Evolutionary conservation across 35 echinoderm and acorn worm genomes (phyloP).

Genomic region (Anneissia japonica): DNA sequence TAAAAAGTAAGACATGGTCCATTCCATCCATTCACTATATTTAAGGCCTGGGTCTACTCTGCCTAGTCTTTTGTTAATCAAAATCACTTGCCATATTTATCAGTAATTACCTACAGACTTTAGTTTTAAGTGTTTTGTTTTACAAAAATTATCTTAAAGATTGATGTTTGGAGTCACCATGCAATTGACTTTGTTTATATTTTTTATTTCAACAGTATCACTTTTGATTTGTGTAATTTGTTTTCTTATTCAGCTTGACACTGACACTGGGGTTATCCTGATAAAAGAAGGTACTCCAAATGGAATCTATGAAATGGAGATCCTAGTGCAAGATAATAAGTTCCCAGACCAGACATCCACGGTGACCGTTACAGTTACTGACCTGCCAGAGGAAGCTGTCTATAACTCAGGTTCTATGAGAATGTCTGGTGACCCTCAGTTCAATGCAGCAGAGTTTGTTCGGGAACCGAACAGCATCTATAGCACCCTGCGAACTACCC

Average conservation of each 20-base stretch:
- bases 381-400: conserved; percentile 79
- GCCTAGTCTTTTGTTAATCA: too few species aligned
- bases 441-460: conserved; percentile 78
- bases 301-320: conserved; percentile 42
- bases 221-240: not conserved
- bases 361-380: conserved; percentile 55
- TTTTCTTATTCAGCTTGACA: conserved; percentile 27
- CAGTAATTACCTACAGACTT: too few species aligned
- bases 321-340: conserved; percentile 41
- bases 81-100: too few species aligned
- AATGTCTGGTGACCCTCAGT: conserved; percentile 38
- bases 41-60: too few species aligned
- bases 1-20: too few species aligned
- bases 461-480: conserved; percentile 26
- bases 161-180: too few species aligned
- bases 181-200: too few species aligned
- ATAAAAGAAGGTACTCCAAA: conserved; percentile 65
- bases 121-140: too few species aligned
- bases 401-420: conserved; percentile 80
- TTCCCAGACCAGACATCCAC: conserved; percentile 19
- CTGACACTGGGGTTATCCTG: conserved; percentile 51
- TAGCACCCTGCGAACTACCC: conserved; percentile 34
- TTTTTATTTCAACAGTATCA: not conserved
- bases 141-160: too few species aligned
- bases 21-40: too few species aligned